Evolutionary conservation across 2,888 invertebrate species (phyloP), one percentile per base, ranked within the genome.

Genomic region (Arctia plantaginis): DNA sequence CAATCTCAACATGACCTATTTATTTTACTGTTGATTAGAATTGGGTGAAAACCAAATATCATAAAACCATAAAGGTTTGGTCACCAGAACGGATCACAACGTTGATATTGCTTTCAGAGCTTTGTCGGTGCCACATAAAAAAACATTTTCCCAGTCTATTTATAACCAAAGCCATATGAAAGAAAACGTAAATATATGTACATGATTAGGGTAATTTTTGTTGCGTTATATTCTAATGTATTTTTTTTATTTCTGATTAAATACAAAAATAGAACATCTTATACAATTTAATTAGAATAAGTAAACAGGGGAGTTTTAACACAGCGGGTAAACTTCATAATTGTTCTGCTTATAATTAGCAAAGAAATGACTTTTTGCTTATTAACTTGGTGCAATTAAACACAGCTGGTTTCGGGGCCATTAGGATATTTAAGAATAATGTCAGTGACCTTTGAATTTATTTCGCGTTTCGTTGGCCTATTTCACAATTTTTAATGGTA

Each of bases 291-390:
- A 69, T 73, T 41, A 66, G n/a, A 55, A 35, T 12, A 41, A 35
- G 8, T 27, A 73, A 68, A 64, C 20, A 35, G 35, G 47, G 12
- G 55, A 73, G 41, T 73, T 69, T 69, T 44, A 33, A 65, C 59
- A 59, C 47, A 30, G 51, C 62, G 55, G 51, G 62, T 65, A 66
- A 69, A 73, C 55, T 73, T 73, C 55, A 59, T 73, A 73, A 73
- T 73, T 69, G 73, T 73, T 73, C 41, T 69, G 73, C 35, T 12
- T 69, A 64, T 73, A 69, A 73, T 73, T 73, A 55, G 73, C 12
- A 66, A 66, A 33, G 55, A 39, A 69, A 69, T 73, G 66, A 51
- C 66, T 55, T 69, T 73, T 69, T 69, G 69, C 69, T 73, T 66
- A 66, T 47, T 66, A 66, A 66, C 51, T 66, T 65, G 39, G 44